Conservation (phyloP, 2,113 vertebrate genomes). For the Xiphorhynchus elegans region DNA sequence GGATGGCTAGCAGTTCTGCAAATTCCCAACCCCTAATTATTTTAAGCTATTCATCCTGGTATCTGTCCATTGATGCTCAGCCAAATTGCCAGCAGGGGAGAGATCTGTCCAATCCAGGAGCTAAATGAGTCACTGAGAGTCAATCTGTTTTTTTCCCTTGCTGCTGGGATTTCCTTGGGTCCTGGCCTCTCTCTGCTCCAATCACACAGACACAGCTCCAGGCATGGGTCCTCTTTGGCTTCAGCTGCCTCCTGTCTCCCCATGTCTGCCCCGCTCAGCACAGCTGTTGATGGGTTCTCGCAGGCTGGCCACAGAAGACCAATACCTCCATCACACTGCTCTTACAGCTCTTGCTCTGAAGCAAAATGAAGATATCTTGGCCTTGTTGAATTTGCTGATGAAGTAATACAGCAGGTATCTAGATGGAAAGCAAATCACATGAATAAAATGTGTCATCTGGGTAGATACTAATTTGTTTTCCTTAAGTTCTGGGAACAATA, state of each 20-base stretch:
- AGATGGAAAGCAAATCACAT: slow-evolving; percentile 35
- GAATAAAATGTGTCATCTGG: slow-evolving; percentile 2
- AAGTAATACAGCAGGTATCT: slow-evolving; percentile 76
- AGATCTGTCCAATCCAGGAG: slow-evolving; percentile 86
- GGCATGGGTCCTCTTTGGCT: slow-evolving; percentile 63
- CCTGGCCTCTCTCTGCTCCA: slow-evolving; percentile 62
- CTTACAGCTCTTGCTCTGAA: slow-evolving; percentile 55
- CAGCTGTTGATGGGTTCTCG: slow-evolving; percentile 65
- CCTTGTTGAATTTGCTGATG: slow-evolving; percentile 69
- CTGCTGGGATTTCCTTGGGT: slow-evolving; percentile 77
- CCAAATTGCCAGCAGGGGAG: slow-evolving; percentile 86
- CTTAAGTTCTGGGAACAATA: slow-evolving; percentile 9
- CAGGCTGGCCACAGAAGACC: slow-evolving; percentile 45
- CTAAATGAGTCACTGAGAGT: slow-evolving; percentile 89
- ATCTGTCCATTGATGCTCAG: slow-evolving; percentile 80
- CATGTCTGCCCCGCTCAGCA: slow-evolving; percentile 36
- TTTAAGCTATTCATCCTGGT: slow-evolving; percentile 85
- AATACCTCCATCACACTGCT: slow-evolving; percentile 10
- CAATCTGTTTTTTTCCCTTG: slow-evolving; percentile 84
- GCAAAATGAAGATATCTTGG: slow-evolving; percentile 80
- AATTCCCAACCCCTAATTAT: slow-evolving; percentile 81
- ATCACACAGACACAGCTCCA: slow-evolving; percentile 63
- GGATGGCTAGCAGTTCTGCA: slow-evolving; percentile 78
- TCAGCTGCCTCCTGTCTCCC: slow-evolving; percentile 62
- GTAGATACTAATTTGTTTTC: slow-evolving; percentile 1